A percentile compares a stretch with the other conserved stretches of the same genome.
Evolutionary conservation across 2,113 vertebrate genomes (phyloP).

Genomic region (Typhlomys cinereus): DNA sequence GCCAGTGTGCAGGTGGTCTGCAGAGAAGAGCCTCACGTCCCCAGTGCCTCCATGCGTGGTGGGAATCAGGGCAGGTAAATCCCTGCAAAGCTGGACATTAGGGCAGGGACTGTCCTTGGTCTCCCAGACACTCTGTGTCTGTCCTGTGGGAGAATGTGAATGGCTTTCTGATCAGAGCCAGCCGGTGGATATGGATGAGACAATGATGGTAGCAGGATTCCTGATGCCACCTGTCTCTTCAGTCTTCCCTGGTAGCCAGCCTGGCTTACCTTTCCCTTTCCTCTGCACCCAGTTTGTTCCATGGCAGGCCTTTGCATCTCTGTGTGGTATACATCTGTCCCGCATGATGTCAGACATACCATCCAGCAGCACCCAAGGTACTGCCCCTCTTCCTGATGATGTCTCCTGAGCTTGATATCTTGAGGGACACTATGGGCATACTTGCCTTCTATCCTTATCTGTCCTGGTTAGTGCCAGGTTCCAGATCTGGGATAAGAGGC

Average conservation of each 20-base stretch:
- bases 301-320: neutral
- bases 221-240: neutral
- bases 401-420: neutral
- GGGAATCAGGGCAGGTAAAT: neutral
- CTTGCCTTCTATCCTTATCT: neutral
- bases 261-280: neutral
- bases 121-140: neutral
- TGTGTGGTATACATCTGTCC: neutral
- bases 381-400: neutral
- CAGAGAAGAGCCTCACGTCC: neutral
- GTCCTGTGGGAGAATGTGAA: neutral
- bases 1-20: neutral
- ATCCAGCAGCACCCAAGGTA: neutral
- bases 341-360: neutral
- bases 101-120: neutral
- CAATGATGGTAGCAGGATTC: neutral
- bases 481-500: neutral
- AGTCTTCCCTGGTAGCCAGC: neutral
- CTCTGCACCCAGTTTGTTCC: neutral
- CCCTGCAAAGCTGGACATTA: neutral
- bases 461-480: neutral
- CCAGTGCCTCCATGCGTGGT: neutral
- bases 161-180: neutral
- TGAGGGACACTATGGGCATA: neutral
- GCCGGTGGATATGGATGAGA: neutral